phyloP scores from a whole-genome alignment of 2,888 invertebrate species.

The Epinotia demarniana region DNA sequence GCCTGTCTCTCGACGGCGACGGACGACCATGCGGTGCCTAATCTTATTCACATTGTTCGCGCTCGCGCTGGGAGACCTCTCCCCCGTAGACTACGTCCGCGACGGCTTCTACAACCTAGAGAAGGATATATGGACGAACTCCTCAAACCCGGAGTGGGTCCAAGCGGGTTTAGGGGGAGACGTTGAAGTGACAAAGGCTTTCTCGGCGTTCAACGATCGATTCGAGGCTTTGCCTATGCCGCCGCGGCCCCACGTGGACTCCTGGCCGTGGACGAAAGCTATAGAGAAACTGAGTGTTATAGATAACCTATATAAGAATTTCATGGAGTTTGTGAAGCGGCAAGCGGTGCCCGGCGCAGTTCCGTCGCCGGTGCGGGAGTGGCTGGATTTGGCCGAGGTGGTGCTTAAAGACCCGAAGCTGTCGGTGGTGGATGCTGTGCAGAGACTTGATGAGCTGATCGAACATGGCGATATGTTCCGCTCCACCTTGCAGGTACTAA shows the following conservation, averaged over 20 bases:
- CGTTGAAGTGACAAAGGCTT: conserved; percentile 84
- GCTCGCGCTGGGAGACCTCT: conserved; percentile 62
- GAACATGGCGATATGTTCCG: conserved; percentile 87
- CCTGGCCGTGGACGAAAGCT: conserved; percentile 87
- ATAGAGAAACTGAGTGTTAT: conserved; percentile 86
- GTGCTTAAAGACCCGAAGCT: conserved; percentile 86
- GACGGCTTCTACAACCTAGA: conserved; percentile 85
- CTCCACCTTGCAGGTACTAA: conserved; percentile 86
- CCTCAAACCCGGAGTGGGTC: conserved; percentile 72
- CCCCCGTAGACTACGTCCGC: conserved; percentile 85
- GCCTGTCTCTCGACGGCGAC: conserved; percentile 63
- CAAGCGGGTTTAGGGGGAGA: conserved; percentile 77
- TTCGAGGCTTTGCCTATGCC: conserved; percentile 69
- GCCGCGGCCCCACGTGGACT: conserved; percentile 61
- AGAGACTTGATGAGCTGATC: conserved; percentile 85
- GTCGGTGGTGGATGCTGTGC: conserved; percentile 84
- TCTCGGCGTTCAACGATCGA: conserved; percentile 82
- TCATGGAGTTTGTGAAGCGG: conserved; percentile 84
- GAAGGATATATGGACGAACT: conserved; percentile 77
- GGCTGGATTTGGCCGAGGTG: conserved; percentile 87
- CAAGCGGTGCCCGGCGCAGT: conserved; percentile 70
- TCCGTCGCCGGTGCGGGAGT: conserved; percentile 70
- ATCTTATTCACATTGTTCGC: conserved; percentile 66
- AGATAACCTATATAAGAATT: conserved; percentile 87
- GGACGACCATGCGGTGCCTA: conserved; percentile 65